Conservation (phyloP, 2,888 invertebrate genomes). For the Ochropacha duplaris region DNA sequence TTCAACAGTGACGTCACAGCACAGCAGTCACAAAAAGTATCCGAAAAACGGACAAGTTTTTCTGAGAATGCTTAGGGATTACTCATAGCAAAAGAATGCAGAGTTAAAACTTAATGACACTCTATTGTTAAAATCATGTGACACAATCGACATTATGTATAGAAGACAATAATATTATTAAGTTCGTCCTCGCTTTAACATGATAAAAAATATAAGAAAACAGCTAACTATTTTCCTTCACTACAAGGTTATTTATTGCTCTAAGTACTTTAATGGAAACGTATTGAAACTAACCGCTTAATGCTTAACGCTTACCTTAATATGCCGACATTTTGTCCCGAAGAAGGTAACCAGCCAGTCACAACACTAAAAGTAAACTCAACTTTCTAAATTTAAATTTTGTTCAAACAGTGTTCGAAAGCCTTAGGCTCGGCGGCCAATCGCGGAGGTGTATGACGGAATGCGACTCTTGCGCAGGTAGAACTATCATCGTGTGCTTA, state of each 20-base stretch:
- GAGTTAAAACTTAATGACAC: not conserved
- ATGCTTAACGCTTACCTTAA: conserved; percentile 31
- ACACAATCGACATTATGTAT: not conserved
- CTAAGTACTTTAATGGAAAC: not conserved
- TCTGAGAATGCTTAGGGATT: not conserved
- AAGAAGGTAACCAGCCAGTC: conserved; percentile 23
- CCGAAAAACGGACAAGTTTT: conserved; percentile 1
- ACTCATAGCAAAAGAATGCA: not conserved
- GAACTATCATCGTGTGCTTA: conserved; percentile 39
- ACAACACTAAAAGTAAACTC: conserved; percentile 42
- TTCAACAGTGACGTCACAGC: not conserved
- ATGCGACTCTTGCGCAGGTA: conserved; percentile 81
- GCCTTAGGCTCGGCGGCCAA: conserved; percentile 71
- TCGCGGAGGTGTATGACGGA: conserved; percentile 73
- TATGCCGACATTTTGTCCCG: conserved; percentile 35
- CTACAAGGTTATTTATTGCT: not conserved
- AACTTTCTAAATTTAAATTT: conserved; percentile 70
- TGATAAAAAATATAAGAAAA: not conserved
- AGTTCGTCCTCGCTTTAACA: too few species aligned
- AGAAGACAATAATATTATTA: too few species aligned
- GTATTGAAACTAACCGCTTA: conserved; percentile 6
- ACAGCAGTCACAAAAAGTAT: not conserved
- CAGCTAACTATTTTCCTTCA: conserved; percentile 5
- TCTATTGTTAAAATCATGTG: not conserved
- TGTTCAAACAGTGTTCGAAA: conserved; percentile 39